These are phyloP conservation scores for Eulemur rufifrons DNA, from an alignment of 2,113 vertebrate genomes.

Conservation along the genomic window DNA sequence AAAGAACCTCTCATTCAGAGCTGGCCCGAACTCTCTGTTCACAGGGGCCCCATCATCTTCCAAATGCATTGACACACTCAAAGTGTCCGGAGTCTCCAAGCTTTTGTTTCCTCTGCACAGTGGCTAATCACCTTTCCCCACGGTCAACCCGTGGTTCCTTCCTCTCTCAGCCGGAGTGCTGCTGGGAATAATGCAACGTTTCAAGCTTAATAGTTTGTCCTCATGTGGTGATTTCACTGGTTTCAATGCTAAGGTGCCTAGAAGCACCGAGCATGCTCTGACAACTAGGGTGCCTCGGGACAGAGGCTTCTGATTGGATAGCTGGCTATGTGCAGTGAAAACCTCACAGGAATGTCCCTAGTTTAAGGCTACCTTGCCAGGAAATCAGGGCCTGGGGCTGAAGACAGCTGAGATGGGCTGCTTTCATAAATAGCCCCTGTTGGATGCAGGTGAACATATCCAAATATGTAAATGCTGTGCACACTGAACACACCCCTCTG, in stretches of 20 bases:
- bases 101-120: background rate
- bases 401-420: background rate
- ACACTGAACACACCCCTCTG: background rate
- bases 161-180: background rate
- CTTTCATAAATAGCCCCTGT: background rate
- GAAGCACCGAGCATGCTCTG: background rate
- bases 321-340: background rate
- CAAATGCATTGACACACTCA: background rate
- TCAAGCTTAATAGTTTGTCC: background rate
- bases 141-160: background rate
- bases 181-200: background rate
- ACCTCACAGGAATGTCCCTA: background rate
- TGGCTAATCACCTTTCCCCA: background rate
- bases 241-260: background rate
- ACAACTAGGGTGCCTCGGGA: background rate
- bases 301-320: background rate
- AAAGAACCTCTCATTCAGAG: background rate
- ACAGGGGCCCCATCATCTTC: background rate
- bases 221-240: background rate
- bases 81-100: background rate
- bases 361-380: background rate
- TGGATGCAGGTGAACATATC: background rate
- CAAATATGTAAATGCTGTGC: background rate
- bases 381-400: background rate
- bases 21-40: background rate